phyloP scores from a whole-genome alignment of 2,797 vertebrate species.

The Cossypha niveicapilla region DNA sequence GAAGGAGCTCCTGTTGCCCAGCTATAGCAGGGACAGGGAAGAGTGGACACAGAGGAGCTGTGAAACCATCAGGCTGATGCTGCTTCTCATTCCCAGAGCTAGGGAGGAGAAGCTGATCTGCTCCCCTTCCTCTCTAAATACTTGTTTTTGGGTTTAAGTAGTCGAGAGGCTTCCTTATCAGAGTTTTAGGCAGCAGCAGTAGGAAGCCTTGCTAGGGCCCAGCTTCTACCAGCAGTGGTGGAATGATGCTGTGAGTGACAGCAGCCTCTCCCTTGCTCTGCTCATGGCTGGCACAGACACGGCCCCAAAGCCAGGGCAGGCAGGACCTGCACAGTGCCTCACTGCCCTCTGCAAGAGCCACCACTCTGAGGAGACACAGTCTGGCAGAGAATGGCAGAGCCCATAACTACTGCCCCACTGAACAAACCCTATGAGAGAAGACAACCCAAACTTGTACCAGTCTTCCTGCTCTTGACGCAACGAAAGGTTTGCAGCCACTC shows the following conservation, averaged over 20 bases:
- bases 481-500: neutral
- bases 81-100: neutral
- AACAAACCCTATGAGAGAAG: neutral
- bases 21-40: neutral
- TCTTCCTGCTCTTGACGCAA: neutral
- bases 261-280: neutral
- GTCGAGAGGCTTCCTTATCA: neutral
- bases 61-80: neutral
- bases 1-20: neutral
- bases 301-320: accelerated
- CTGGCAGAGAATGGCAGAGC: neutral
- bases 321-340: neutral
- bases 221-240: neutral
- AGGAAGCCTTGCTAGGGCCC: neutral
- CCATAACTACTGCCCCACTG: neutral
- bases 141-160: neutral
- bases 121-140: neutral
- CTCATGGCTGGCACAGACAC: accelerated
- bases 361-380: accelerated
- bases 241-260: accelerated
- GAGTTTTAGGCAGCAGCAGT: neutral
- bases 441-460: neutral
- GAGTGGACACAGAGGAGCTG: neutral
- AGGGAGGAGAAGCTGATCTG: neutral
- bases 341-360: neutral